Percentiles rank a stretch among this genome's conserved stretches.
phyloP scores from a whole-genome alignment of 1,140 invertebrate genomes.

The Helicoverpa armigera region DNA sequence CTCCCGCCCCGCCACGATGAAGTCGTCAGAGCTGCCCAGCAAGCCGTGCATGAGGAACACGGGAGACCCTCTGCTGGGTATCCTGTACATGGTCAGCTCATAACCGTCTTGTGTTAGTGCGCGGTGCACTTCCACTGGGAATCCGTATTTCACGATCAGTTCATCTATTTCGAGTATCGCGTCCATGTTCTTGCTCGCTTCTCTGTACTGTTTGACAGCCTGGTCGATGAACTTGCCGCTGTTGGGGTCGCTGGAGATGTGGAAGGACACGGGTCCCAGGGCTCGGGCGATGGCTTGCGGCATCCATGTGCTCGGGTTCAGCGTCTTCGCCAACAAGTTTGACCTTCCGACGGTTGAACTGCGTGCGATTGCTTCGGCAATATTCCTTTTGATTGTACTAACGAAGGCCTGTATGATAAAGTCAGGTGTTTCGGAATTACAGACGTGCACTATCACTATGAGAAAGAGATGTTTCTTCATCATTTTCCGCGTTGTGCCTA shows the following conservation, averaged over 20 bases:
- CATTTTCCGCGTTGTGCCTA: not conserved
- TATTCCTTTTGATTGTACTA: not conserved
- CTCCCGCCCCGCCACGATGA: slow-evolving; percentile 88
- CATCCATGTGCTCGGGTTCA: not conserved
- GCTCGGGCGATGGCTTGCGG: not conserved
- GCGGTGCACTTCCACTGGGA: slow-evolving; percentile 60
- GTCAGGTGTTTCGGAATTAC: not conserved
- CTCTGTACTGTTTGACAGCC: slow-evolving; percentile 13
- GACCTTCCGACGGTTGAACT: not conserved
- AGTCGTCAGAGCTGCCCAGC: slow-evolving; percentile 89
- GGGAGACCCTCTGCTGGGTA: slow-evolving; percentile 65
- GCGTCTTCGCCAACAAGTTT: not conserved
- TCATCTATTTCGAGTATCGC: slow-evolving; percentile 52
- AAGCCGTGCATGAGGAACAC: slow-evolving; percentile 91
- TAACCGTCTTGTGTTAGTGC: slow-evolving; percentile 70
- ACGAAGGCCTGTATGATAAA: not conserved
- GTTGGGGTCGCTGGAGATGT: not conserved
- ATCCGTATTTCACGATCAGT: slow-evolving; percentile 66
- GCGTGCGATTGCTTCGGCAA: not conserved
- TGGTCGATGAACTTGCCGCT: not conserved
- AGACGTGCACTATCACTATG: not conserved
- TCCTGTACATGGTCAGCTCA: slow-evolving; percentile 63
- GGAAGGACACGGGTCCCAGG: not conserved
- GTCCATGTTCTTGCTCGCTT: slow-evolving; percentile 56
- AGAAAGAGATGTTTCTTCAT: not conserved